Conservation (phyloP, 2,113 vertebrate genomes). For the Poeciliopsis retropinna region DNA sequence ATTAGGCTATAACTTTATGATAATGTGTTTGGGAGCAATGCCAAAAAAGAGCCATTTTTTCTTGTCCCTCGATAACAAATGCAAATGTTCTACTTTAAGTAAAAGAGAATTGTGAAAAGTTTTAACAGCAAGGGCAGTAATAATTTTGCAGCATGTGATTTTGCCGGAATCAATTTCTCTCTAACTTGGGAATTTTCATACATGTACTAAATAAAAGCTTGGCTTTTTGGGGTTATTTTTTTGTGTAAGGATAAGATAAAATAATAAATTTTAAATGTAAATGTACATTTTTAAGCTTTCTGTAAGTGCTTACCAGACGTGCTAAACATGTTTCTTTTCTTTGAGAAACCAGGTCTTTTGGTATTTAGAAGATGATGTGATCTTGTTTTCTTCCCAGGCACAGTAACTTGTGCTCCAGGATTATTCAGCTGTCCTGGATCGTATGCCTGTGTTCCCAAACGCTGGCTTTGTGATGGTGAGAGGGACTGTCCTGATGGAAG, state of each 20-base stretch:
- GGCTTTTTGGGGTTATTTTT: not conserved
- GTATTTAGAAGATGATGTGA: conserved; percentile 27
- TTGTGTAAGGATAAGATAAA: not conserved
- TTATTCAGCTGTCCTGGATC: conserved; percentile 94
- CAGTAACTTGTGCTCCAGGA: conserved; percentile 89
- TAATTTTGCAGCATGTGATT: not conserved
- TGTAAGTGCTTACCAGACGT: not conserved
- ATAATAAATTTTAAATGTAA: not conserved
- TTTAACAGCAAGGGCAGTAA: not conserved
- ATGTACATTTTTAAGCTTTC: not conserved
- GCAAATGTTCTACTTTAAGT: not conserved
- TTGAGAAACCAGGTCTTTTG: not conserved
- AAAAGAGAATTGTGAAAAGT: not conserved
- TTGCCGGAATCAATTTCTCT: not conserved
- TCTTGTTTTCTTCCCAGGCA: conserved; percentile 77
- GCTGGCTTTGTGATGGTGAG: conserved; percentile 97
- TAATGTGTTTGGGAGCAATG: too few species aligned
- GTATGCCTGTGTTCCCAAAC: conserved; percentile 90
- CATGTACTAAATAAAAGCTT: not conserved
- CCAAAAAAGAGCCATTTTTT: too few species aligned
- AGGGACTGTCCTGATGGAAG: conserved; percentile 95
- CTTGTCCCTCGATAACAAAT: too few species aligned
- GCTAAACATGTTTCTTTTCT: not conserved
- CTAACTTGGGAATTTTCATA: too few species aligned
- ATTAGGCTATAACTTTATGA: too few species aligned